Base-by-base conservation (phyloP, 2,888 invertebrate species). In the Tetheella fluctuosa region DNA sequence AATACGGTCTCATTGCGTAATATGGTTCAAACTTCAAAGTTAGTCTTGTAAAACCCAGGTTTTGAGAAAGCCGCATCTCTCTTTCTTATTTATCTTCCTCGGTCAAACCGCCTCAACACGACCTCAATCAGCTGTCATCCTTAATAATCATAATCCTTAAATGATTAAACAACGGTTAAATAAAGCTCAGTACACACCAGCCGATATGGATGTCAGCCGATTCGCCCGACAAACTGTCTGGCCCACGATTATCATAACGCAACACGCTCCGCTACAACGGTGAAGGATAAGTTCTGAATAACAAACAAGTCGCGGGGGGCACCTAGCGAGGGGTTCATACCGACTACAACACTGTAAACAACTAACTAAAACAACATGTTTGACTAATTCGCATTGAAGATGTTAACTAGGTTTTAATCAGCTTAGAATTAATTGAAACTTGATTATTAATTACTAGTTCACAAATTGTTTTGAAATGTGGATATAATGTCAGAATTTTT, bases 171-270 rank as follows among this genome's bases (percentile, higher is more conserved):
- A 53, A 52, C 37, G 20, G 34, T 20, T 17, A 39, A 59, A 64
- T 61, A 63, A 59, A 62, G 55, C 61, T 53, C 23, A 4, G 52
- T 53, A 23, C 54, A 55, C 54, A 57, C 34, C 6, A 20, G 23
- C 34, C 39, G 59, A 52, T 57, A 23, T 25, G 57, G 13, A 17
- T 23, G 54, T 57, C 54, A 25, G 42, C n/a, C 39, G 37, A 37
- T 15, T 37, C 54, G 59, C 54, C 57, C 61, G 66, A 58, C 68
- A 63, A 59, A 61, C 65, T 60, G 71, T 72, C 71, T 68, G 66
- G 48, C 59, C 64, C 58, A 63, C 61, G 62, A 72, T 73, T 69
- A 69, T 66, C 68, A 70, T 66, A 71, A 71, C 64, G 66, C 60
- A 65, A 62, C 65, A 65, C 55, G 20, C 0, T 15, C 15, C 34